Evolutionary conservation across 1,140 invertebrate species (phyloP).

Genomic region (Caenorhabditis tropicalis): DNA sequence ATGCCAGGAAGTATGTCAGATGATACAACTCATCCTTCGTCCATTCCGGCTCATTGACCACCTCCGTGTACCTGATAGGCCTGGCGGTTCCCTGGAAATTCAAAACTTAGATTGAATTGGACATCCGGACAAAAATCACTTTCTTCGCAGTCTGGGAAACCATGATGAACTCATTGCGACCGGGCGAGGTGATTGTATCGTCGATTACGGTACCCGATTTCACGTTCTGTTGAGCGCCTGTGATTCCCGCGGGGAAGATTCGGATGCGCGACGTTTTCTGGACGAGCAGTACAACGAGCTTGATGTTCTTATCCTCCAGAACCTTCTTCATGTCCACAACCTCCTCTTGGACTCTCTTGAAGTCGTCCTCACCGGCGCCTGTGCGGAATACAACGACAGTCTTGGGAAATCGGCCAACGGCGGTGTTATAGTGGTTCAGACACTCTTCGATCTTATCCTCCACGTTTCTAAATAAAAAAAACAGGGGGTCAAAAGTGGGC

Average conservation of each 20-base stretch:
- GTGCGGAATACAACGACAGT: background rate
- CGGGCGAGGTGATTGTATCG: background rate
- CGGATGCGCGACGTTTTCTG: background rate
- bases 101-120: background rate
- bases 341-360: conserved; percentile 15
- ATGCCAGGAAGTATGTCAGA: background rate
- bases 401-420: background rate
- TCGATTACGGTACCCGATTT: background rate
- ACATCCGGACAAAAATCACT: background rate
- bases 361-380: background rate
- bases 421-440: background rate
- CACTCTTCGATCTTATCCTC: background rate
- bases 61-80: background rate
- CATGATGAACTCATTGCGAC: background rate
- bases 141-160: background rate
- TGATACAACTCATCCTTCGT: background rate
- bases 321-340: background rate
- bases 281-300: background rate
- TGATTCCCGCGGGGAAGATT: background rate
- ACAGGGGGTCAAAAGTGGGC: background rate
- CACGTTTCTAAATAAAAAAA: background rate
- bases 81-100: background rate
- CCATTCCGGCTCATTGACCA: background rate
- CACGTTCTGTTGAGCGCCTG: background rate
- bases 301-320: background rate